These are phyloP conservation scores for Arbacia lixula DNA, from an alignment of 53 echinoderm and acorn worm genomes.

Conservation along the genomic window DNA sequence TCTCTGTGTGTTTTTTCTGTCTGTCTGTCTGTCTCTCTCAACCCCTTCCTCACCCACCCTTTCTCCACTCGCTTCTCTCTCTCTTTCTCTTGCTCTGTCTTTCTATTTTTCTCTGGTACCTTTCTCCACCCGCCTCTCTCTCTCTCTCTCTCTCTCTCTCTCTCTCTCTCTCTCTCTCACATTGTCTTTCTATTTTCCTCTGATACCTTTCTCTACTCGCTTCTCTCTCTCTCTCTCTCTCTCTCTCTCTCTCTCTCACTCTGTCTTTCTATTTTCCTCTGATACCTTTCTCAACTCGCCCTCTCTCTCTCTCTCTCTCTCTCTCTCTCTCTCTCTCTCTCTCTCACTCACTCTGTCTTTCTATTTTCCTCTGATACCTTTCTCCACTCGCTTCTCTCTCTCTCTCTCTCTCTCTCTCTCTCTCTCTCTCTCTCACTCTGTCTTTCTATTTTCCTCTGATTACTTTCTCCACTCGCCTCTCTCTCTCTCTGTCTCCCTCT, in stretches of 20 bases:
- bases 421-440: background rate
- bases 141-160: background rate
- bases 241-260: background rate
- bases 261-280: background rate
- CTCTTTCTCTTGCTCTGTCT: background rate
- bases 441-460: background rate
- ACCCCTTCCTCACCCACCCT: too few relatives aligned
- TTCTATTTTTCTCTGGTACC: background rate
- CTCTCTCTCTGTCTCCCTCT: background rate
- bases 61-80: background rate
- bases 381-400: background rate
- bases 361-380: background rate
- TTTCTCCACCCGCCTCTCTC: background rate
- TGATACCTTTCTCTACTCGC: background rate
- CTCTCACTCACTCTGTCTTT: background rate
- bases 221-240: background rate
- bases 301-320: background rate
- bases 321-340: background rate
- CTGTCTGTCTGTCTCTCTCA: too few relatives aligned
- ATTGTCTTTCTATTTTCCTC: background rate
- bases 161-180: background rate
- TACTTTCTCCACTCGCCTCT: background rate
- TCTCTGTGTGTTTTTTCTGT: too few relatives aligned
- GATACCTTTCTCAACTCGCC: background rate
- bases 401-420: background rate